Conservation (phyloP, 2,797 vertebrate species). For the Fundulus diaphanus region DNA sequence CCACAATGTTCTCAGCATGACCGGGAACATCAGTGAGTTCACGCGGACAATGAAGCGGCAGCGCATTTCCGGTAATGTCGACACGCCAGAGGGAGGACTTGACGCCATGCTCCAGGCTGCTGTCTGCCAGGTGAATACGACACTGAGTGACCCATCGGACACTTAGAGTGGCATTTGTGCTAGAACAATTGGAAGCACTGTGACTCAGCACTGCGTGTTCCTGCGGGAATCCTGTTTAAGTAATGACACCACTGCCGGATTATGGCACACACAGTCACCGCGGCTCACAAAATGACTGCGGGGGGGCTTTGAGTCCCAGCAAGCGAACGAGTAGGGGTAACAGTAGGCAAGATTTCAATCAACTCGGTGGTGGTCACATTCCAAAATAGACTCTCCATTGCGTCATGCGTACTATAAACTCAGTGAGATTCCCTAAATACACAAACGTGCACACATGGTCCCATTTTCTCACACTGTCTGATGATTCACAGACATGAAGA, state of each 20-base stretch:
- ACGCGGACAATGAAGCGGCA: slow-evolving; percentile 90
- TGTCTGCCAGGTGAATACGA: slow-evolving; percentile 90
- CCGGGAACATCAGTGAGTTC: slow-evolving; percentile 93
- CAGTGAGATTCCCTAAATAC: slow-evolving; percentile 57
- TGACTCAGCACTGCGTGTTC: slow-evolving; percentile 57
- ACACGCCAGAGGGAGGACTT: slow-evolving; percentile 95
- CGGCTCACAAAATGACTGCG: slow-evolving; percentile 49
- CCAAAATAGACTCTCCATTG: slow-evolving; percentile 74
- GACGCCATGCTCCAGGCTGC: slow-evolving; percentile 97
- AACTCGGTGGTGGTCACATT: slow-evolving; percentile 51
- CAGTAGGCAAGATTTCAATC: slow-evolving; percentile 54
- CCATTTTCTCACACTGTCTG: slow-evolving; percentile 52
- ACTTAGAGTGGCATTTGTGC: slow-evolving; percentile 38
- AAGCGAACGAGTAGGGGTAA: slow-evolving; percentile 36
- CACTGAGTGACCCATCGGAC: slow-evolving; percentile 16
- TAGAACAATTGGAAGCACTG: slow-evolving; percentile 36
- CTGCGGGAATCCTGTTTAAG: slow-evolving; percentile 50
- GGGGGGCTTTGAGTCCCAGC: slow-evolving; percentile 61
- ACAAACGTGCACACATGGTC: slow-evolving; percentile 33
- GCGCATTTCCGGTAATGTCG: slow-evolving; percentile 96
- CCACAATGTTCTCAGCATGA: slow-evolving; percentile 92
- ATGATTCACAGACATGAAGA: slow-evolving; percentile 52
- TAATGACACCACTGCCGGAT: slow-evolving; percentile 47
- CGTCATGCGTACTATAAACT: slow-evolving; percentile 62
- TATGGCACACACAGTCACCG: slow-evolving; percentile 47